A percentile compares a stretch with the other conserved stretches of the same genome.
Evolutionary conservation across 2,888 invertebrate genomes (phyloP).

Genomic region (Agriopis marginaria): DNA sequence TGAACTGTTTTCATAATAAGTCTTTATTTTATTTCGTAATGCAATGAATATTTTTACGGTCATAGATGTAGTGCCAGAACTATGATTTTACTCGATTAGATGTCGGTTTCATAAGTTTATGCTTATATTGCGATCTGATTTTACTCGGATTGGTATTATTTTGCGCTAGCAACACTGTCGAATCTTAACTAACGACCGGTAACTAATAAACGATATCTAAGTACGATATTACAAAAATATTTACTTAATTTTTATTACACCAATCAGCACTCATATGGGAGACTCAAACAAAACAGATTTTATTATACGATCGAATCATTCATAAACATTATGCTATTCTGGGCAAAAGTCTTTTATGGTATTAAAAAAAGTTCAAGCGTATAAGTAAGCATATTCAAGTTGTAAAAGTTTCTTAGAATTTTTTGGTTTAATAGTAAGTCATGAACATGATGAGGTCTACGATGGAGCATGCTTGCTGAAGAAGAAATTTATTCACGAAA

Average conservation of each 20-base stretch:
- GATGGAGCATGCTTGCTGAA: too few relatives aligned
- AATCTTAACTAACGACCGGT: constrained; percentile 16
- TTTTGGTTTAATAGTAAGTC: background rate
- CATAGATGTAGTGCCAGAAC: too few relatives aligned
- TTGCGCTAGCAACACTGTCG: constrained; percentile 14
- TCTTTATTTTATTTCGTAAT: too few relatives aligned
- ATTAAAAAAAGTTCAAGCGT: background rate
- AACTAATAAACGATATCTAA: constrained; percentile 28
- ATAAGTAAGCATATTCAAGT: constrained; percentile 3
- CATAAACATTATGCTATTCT: constrained; percentile 40
- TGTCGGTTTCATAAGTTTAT: too few relatives aligned
- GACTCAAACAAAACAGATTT: constrained; percentile 34
- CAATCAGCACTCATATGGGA: constrained; percentile 35
- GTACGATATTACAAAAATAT: constrained; percentile 38
- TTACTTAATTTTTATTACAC: constrained; percentile 43
- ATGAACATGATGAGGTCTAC: too few relatives aligned
- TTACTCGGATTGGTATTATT: background rate
- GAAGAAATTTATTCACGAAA: too few relatives aligned
- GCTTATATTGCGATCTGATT: too few relatives aligned
- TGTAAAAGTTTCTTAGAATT: constrained; percentile 13
- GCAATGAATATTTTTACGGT: too few relatives aligned
- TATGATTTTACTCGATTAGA: too few relatives aligned
- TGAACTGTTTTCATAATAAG: too few relatives aligned
- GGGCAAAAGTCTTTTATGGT: constrained; percentile 21
- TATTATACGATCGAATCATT: constrained; percentile 34